A percentile compares a stretch with the other conserved stretches of the same genome.
These are phyloP conservation scores for Cichlasoma orientale DNA, from an alignment of 2,797 vertebrate genomes.

Conservation along the genomic window DNA sequence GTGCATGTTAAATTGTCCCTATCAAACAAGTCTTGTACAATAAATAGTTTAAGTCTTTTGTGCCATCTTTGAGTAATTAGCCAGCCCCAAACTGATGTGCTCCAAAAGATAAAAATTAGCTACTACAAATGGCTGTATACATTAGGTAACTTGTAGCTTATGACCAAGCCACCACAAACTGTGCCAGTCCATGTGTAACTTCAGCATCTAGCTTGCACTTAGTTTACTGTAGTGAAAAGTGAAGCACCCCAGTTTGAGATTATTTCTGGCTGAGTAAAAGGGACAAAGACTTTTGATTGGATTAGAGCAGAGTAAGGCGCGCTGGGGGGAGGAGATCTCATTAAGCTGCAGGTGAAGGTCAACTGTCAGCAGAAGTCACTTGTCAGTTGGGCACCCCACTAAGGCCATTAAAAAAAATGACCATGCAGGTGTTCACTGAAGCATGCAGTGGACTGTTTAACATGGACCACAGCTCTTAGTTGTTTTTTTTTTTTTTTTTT, in stretches of 20 bases:
- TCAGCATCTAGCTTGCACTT: neutral
- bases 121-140: neutral
- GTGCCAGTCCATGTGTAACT: neutral
- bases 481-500: too few relatives aligned
- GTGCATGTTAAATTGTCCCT: neutral
- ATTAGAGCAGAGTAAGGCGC: constrained; percentile 51
- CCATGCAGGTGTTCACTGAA: neutral
- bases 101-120: neutral
- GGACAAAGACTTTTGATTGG: constrained; percentile 72
- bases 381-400: constrained; percentile 1
- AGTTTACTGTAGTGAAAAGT: neutral
- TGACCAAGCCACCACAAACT: neutral
- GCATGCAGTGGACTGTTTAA: neutral
- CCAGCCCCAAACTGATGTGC: too few relatives aligned
- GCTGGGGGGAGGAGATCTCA: constrained; percentile 42
- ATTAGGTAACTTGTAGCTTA: neutral
- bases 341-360: constrained; percentile 73
- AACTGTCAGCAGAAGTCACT: constrained; percentile 61
- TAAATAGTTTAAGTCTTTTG: neutral
- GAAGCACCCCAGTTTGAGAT: neutral
- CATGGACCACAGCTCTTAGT: neutral
- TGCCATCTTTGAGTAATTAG: neutral
- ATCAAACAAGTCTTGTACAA: neutral
- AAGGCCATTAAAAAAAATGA: constrained; percentile 1
- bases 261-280: too few relatives aligned